Base-by-base conservation (phyloP, 2,888 invertebrate genomes). In the Platycheirus albimanus region DNA sequence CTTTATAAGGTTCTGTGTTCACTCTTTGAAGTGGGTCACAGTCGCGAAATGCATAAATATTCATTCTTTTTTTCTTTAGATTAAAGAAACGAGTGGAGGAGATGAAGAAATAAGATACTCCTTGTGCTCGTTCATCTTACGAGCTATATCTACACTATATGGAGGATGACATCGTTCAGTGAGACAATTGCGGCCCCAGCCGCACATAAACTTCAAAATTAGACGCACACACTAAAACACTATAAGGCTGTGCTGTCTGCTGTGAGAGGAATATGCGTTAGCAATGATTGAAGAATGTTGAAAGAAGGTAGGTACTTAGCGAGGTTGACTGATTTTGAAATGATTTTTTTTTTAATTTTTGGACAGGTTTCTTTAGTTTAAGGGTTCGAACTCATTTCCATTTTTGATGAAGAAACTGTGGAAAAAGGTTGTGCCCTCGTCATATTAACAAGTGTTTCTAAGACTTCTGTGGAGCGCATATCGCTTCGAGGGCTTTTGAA, bases 41-140 rank as follows among this genome's bases (percentile, higher is more conserved):
- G 78, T 83, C 78, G 83, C 83, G 64, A 72, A 78, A 78, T 74
- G 83, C 83, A 83, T 78, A 83, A 83, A 83, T 83, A 83, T 83
- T 83, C 78, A 83, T 83, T 78, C 28, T 33, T 83, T 83, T 72
- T 74, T 78, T 78, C 19, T 8, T 33, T 24, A 24, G 24, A 24
- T 24, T 4, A 24, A 4, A 24, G 3, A 67, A 61, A 61, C 4
- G 63, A 28, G 19, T 19, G 28, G 13, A 8, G 13, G 20, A 19
- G 17, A 45, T 61, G 76, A 63, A 71, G 78, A 72, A 72, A 83
- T 56, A 72, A 72, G 81, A 81, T 67, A 71, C 71, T 63, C 38
- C 66, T 61, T 45, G 61, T 61, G 61, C 24, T 64, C 56, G 17
- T 38, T 17, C 30, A n/a, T n/a, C n/a, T n/a, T n/a, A n/a, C n/a